phyloP scores from a whole-genome alignment of 1,140 invertebrate species.

The Panulirus ornatus region DNA sequence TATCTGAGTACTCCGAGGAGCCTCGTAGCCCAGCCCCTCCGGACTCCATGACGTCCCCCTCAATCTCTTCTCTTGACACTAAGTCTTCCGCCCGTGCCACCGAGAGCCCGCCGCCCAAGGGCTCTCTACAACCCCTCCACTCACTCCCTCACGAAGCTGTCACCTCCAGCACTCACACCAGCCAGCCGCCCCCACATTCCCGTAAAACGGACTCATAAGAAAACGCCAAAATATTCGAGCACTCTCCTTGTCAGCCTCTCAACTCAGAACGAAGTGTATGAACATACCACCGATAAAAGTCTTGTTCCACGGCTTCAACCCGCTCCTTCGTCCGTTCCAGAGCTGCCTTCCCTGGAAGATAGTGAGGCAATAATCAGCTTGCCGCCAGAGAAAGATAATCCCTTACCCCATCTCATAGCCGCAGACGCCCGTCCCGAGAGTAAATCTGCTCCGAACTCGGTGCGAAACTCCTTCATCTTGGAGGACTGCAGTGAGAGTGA shows the following conservation, averaged over 20 bases:
- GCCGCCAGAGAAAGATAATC: neutral
- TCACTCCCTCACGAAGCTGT: neutral
- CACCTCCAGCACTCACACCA: neutral
- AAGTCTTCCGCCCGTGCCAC: slow-evolving; percentile 13
- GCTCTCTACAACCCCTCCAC: neutral
- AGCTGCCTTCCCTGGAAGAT: neutral
- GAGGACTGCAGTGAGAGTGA: slow-evolving; percentile 55
- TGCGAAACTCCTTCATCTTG: slow-evolving; percentile 31
- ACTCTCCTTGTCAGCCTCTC: slow-evolving; percentile 57
- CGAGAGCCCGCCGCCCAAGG: neutral
- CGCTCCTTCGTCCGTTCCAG: neutral
- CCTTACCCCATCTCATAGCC: neutral
- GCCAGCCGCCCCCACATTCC: neutral
- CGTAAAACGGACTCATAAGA: slow-evolving; percentile 30
- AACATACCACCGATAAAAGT: slow-evolving; percentile 19
- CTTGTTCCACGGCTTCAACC: neutral
- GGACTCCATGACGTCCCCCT: slow-evolving; percentile 29
- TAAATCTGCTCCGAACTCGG: slow-evolving; percentile 53
- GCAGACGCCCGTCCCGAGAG: neutral
- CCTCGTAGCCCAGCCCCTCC: slow-evolving; percentile 40
- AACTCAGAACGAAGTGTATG: slow-evolving; percentile 30
- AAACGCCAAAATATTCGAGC: slow-evolving; percentile 52
- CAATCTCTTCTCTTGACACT: slow-evolving; percentile 42
- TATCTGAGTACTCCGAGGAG: slow-evolving; percentile 67
- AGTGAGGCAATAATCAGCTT: neutral